Evolutionary conservation across 2,113 vertebrate genomes (phyloP).

Genomic region (Oncorhynchus keta): DNA sequence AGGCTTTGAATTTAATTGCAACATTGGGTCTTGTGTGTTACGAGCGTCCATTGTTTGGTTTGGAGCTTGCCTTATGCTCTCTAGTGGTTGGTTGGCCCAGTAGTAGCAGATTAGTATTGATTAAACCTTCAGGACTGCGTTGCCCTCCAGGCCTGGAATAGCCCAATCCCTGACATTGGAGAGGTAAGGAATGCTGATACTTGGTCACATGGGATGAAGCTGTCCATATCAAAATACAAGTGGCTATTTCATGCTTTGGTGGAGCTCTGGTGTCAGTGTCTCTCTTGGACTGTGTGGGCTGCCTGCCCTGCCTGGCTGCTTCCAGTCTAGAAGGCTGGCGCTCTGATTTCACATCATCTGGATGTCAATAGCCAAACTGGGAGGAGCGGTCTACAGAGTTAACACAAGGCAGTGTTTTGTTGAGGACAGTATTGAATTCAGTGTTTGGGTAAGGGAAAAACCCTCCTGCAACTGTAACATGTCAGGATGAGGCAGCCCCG

Average conservation of each 20-base stretch:
- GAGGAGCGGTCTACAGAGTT: constrained; percentile 9
- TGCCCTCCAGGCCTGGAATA: constrained; percentile 32
- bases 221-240: constrained; percentile 61
- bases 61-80: constrained; percentile 29
- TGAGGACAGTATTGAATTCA: too few species aligned
- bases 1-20: constrained; percentile 54
- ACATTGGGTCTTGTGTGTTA: constrained; percentile 13
- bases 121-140: constrained; percentile 54
- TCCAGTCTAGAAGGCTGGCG: not conserved
- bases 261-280: constrained; percentile 55
- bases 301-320: constrained; percentile 8
- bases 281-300: constrained; percentile 40
- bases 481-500: too few species aligned
- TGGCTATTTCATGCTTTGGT: constrained; percentile 66
- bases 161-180: not conserved
- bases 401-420: not conserved
- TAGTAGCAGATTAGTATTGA: constrained; percentile 66
- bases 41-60: constrained; percentile 45
- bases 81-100: constrained; percentile 18
- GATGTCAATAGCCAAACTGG: constrained; percentile 21
- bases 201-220: constrained; percentile 57
- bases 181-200: constrained; percentile 7
- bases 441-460: not conserved
- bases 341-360: constrained; percentile 9
- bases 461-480: too few species aligned